Evolutionary conservation across 2,888 invertebrate genomes (phyloP).

Genomic region (Chloroclysta siterata): DNA sequence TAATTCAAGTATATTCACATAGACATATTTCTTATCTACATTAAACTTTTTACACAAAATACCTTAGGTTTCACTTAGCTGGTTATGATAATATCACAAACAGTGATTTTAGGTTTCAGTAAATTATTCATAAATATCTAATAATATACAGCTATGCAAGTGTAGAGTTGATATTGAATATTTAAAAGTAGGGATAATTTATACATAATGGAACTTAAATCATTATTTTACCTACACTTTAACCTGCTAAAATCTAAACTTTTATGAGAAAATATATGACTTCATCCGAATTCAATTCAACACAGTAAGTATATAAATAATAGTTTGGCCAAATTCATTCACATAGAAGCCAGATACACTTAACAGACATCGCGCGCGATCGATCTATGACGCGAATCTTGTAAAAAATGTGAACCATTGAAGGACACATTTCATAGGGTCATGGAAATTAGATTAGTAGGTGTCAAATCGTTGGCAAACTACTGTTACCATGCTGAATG

Average conservation of each 20-base stretch:
- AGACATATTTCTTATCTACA: conserved; percentile 47
- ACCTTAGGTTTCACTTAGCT: conserved; percentile 27
- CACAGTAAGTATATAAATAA: conserved; percentile 9
- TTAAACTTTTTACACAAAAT: conserved; percentile 55
- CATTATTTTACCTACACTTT: conserved; percentile 24
- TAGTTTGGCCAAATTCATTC: conserved; percentile 2
- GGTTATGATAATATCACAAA: conserved; percentile 27
- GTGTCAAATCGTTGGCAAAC: too few relatives aligned
- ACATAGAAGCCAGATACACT: conserved; percentile 5
- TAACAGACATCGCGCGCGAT: too few relatives aligned
- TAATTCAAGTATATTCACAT: conserved; percentile 52
- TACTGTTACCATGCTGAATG: too few relatives aligned
- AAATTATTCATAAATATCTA: not conserved
- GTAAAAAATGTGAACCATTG: not conserved
- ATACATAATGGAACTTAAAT: conserved; percentile 1
- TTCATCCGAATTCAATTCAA: conserved; percentile 16
- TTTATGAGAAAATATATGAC: conserved; percentile 26
- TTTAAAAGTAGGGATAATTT: not conserved
- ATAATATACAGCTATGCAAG: not conserved
- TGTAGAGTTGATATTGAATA: not conserved
- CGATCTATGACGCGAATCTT: not conserved
- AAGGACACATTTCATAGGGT: not conserved
- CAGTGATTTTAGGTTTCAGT: conserved; percentile 3
- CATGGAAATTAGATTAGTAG: too few relatives aligned
- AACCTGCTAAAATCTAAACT: conserved; percentile 23